Evolutionary conservation across 2,888 invertebrate genomes (phyloP).

Genomic region (Phoronis australis): DNA sequence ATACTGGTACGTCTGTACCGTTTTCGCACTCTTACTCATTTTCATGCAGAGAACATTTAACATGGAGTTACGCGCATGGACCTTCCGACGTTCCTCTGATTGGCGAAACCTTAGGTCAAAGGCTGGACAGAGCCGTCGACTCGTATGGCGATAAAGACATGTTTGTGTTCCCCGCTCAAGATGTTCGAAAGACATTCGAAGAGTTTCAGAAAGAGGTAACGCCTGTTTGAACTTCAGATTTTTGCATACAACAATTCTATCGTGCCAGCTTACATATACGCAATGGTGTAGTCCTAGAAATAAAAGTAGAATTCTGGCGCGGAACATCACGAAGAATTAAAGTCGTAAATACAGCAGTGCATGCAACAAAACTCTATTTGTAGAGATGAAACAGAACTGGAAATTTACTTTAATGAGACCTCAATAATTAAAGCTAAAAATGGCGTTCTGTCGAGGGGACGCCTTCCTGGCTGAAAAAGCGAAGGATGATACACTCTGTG

Average conservation of each 20-base stretch:
- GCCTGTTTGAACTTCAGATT: background rate
- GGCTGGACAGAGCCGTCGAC: conserved; percentile 33
- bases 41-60: background rate
- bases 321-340: too few relatives aligned
- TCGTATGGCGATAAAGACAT: conserved; percentile 39
- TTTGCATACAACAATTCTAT: background rate
- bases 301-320: too few relatives aligned
- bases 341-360: too few relatives aligned
- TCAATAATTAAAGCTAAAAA: too few relatives aligned
- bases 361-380: too few relatives aligned
- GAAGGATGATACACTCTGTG: too few relatives aligned
- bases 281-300: background rate
- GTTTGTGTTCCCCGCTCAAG: conserved; percentile 29
- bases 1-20: too few relatives aligned
- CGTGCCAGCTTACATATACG: background rate
- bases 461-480: too few relatives aligned
- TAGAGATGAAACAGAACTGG: too few relatives aligned
- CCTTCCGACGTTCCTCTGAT: conserved; percentile 26
- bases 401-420: too few relatives aligned
- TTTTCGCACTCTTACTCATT: too few relatives aligned
- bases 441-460: too few relatives aligned
- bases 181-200: conserved; percentile 31
- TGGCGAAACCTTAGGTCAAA: conserved; percentile 43
- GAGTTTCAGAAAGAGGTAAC: conserved; percentile 38
- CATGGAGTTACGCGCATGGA: conserved; percentile 40